Evolutionary conservation across 2,888 invertebrate genomes (phyloP), one percentile per base, ranked within the genome.

Genomic region (Stictocephala bisonia): DNA sequence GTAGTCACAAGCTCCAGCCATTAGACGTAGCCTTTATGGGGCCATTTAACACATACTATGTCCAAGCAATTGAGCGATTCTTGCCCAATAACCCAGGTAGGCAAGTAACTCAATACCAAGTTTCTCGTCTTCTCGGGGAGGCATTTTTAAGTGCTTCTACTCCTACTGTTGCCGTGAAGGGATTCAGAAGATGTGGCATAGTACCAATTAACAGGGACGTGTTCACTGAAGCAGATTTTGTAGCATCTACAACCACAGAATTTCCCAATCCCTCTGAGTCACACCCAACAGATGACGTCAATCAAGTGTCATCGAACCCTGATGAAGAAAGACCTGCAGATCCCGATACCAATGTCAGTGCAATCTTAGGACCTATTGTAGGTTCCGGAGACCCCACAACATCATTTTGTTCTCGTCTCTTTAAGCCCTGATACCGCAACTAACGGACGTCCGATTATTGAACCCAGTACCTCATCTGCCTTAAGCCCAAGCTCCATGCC

Each of bases 111-210:
- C 60, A 60, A 20, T 60, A 35, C 22, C 60, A 60, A 22, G 40
- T 60, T 13, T 35, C 60, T 22, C 18, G 22, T 2, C 60, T 35
- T 20, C 40, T 60, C n/a, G 60, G 40, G 6, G 60, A 60, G 13
- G 18, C 60, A 40, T 60, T 40, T 60, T 20, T 20, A 20, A 35
- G 7, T 18, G 60, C 60, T 9, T 31, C 35, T 40, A 80, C 78
- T 26, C 79, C 80, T 26, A 74, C 50, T 48, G 80, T 80, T 64
- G 81, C 81, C 7, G 35, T 72, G 24, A 71, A 74, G 29, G 81
- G 81, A 15, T 82, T 81, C 73, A 50, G 68, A 50, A 72, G 48
- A 31, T 75, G 77, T 27, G 81, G 80, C 2, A 77, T 80, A 53
- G 74, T 40, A 20, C 79, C 80, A 24, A 51, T 70, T 22, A 56